Base-by-base conservation (phyloP, 1,140 invertebrate genomes). In the Cherax destructor region DNA sequence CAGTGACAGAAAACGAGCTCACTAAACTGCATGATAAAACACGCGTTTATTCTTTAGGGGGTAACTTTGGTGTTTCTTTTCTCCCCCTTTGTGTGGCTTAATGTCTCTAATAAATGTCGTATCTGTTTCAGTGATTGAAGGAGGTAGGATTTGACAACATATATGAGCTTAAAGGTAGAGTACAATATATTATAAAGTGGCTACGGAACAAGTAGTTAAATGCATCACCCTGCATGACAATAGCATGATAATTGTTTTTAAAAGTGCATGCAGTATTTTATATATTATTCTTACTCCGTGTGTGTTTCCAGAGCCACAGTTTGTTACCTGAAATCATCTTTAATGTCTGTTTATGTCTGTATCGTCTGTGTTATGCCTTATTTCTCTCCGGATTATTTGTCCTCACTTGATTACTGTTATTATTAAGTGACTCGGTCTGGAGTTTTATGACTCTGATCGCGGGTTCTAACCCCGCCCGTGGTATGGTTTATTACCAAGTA, bases 101-200 rank as follows among this genome's bases (percentile, higher is more conserved):
- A n/a, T 13, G 16, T 86, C 21, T 88, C 87, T 88, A 83, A 84
- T 78, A 56, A 69, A 41, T 65, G 50, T 78, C 77, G 24, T 91
- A 91, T 91, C 83, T 91, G 74, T 91, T 91, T 91, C 89, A 91
- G 89, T 91, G 89, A 83, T 91, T 91, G 89, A 91, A 91, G 89
- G 89, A 91, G 89, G 89, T 91, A 91, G 86, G 89, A 72, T 91
- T 85, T 85, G 76, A 59, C 88, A 85, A 41, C 81, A 69, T 79
- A 85, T 85, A 69, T 49, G 74, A 91, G 79, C 89, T 65, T 83
- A 80, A 91, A 91, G 89, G 89, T 91, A 91, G 89, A 85, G 89
- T 91, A 91, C 79, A 11, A 56, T 81, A 56, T 81, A 79, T 30
- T 88, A 4, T 81, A 83, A 69, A 30, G 59, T 81, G 79, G 61